These are phyloP conservation scores for Ginglymostoma cirratum DNA, from an alignment of 2,113 vertebrate genomes.

Conservation along the genomic window DNA sequence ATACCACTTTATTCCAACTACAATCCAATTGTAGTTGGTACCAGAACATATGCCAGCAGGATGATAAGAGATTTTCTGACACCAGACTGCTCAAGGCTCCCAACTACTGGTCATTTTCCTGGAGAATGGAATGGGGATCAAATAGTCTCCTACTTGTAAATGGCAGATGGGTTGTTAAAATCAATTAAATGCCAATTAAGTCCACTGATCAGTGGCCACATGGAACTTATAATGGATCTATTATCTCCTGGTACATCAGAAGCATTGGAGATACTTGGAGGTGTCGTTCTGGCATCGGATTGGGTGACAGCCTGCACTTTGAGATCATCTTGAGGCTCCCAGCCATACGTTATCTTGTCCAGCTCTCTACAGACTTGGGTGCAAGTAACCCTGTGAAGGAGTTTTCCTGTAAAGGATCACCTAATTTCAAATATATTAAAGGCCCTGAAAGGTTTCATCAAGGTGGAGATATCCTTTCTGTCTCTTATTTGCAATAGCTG, in stretches of 20 bases:
- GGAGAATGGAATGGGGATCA: background rate
- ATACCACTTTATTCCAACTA: no score
- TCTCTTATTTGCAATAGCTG: background rate
- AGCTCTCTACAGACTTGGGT: background rate
- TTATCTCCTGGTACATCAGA: background rate
- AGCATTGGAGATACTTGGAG: background rate
- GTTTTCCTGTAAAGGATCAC: background rate
- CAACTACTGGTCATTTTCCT: background rate
- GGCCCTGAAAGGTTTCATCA: background rate
- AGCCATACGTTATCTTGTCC: no score
- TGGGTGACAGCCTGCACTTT: no score
- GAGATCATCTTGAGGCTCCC: background rate
- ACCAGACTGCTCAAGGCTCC: background rate
- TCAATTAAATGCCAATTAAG: background rate
- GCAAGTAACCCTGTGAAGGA: background rate
- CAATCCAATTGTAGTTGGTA: no score
- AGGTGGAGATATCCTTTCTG: background rate
- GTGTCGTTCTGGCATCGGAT: background rate
- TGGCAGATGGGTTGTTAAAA: background rate
- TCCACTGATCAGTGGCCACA: background rate
- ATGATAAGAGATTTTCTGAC: background rate
- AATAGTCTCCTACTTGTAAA: background rate
- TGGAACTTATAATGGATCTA: background rate
- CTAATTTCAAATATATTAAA: background rate
- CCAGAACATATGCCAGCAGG: no score